These are phyloP conservation scores for Todiramphus chloris DNA, from an alignment of 2,113 vertebrate species.

Conservation along the genomic window DNA sequence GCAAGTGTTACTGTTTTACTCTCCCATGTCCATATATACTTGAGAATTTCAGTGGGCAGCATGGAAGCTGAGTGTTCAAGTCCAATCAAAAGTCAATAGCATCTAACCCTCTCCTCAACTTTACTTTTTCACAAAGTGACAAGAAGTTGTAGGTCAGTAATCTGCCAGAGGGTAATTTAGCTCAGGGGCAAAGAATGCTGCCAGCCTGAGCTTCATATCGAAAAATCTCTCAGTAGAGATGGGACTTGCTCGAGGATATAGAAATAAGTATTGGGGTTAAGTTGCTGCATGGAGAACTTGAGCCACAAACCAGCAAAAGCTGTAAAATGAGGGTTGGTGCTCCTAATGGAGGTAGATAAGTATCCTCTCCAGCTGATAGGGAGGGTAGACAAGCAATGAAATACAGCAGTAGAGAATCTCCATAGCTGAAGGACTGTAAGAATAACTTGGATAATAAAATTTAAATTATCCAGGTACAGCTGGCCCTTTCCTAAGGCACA, in stretches of 20 bases:
- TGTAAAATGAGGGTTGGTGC: not conserved
- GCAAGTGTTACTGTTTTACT: not conserved
- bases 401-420: not conserved
- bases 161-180: not conserved
- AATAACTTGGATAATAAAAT: not conserved
- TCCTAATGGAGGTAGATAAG: fast-evolving
- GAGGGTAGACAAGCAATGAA: not conserved
- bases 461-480: not conserved
- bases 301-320: not conserved
- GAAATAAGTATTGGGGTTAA: not conserved
- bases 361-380: not conserved
- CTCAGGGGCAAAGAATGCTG: not conserved
- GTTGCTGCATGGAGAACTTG: not conserved
- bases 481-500: not conserved
- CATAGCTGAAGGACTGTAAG: not conserved
- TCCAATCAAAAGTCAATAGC: not conserved
- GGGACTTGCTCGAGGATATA: not conserved
- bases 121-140: not conserved
- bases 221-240: not conserved
- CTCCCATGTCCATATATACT: not conserved
- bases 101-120: not conserved
- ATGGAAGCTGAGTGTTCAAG: not conserved
- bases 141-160: not conserved
- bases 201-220: not conserved
- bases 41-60: not conserved